phyloP scores from a whole-genome alignment of 2,797 vertebrate species.

The Discoglossus pictus region DNA sequence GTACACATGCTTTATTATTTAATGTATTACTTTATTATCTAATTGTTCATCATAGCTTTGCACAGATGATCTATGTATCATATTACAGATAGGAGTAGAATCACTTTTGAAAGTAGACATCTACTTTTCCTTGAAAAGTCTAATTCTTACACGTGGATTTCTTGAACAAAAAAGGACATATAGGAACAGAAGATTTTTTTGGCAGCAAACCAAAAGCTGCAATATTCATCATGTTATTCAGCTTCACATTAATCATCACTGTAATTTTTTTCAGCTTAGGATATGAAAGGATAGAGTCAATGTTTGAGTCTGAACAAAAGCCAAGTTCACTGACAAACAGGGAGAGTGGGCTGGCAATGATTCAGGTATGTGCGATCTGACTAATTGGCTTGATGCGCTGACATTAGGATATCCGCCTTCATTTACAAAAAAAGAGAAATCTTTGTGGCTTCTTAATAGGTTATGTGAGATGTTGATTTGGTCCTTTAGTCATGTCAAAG shows the following conservation, averaged over 20 bases:
- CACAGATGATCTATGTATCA: not conserved
- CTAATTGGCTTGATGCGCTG: conserved; percentile 49
- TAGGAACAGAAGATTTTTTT: conserved; percentile 41
- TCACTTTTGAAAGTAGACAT: conserved; percentile 35
- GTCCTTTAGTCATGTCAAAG: conserved; percentile 17
- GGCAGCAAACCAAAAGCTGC: conserved; percentile 43
- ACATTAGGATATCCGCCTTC: conserved; percentile 51
- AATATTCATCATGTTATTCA: conserved; percentile 51
- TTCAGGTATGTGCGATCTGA: conserved; percentile 52
- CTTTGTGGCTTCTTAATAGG: conserved; percentile 37
- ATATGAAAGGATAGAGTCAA: conserved; percentile 58
- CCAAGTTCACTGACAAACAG: conserved; percentile 55
- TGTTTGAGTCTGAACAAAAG: conserved; percentile 60
- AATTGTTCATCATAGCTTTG: not conserved
- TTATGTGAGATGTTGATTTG: conserved; percentile 20
- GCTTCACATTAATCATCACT: conserved; percentile 51
- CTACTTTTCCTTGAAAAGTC: conserved; percentile 29
- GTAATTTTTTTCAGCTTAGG: conserved; percentile 46
- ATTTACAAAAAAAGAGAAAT: conserved; percentile 46
- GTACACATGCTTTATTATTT: too few species aligned
- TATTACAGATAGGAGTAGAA: conserved; percentile 12
- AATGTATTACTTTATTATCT: not conserved
- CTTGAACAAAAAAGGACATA: conserved; percentile 18
- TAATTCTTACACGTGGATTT: conserved; percentile 32
- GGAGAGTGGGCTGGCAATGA: conserved; percentile 39